Evolutionary conservation across 2,888 invertebrate genomes (phyloP), one percentile per base, ranked within the genome.

Genomic region (Lochmaea crataegi): DNA sequence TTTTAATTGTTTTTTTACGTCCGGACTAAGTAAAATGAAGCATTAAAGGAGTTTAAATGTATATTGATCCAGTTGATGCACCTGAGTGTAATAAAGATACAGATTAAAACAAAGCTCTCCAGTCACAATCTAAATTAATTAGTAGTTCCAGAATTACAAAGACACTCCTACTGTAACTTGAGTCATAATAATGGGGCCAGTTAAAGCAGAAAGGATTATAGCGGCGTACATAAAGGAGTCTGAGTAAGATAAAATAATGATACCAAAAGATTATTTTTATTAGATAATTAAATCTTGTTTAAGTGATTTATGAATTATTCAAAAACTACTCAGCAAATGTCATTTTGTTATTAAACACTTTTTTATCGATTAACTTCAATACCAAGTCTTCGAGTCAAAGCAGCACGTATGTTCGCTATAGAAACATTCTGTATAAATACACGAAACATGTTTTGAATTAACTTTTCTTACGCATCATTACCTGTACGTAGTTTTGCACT

Each of bases 101-200:
- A 80, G 79, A 80, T 80, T 80, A 81, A 80, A 80, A 81, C 80
- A 79, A 75, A 78, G 79, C 78, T 80, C 75, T 76, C 79, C 65
- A 81, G 79, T 78, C 78, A 75, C 78, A 81, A 81, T 80, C 77
- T 77, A 78, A 82, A 82, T 82, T 82, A 81, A 82, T 82, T 82
- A 82, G 79, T 75, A 80, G 76, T 79, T 80, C 74, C 79, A 80
- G 78, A 80, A 78, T 80, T 79, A 78, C 79, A 77, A 80, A 82
- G 81, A 80, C 77, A 78, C 51, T 67, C 41, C 61, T n/a, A 41
- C 73, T 77, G 79, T 80, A 80, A 79, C 79, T 81, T 78, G 80
- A 80, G 80, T 81, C 81, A 77, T 78, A 82, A 81, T 81, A 80
- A 81, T 74, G 74, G 72, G 74, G 63, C 73, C 41, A 75, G 76